Evolutionary conservation across 2,797 vertebrate genomes (phyloP), one percentile per base, ranked within the genome.

Genomic region (Clarias pachynema): DNA sequence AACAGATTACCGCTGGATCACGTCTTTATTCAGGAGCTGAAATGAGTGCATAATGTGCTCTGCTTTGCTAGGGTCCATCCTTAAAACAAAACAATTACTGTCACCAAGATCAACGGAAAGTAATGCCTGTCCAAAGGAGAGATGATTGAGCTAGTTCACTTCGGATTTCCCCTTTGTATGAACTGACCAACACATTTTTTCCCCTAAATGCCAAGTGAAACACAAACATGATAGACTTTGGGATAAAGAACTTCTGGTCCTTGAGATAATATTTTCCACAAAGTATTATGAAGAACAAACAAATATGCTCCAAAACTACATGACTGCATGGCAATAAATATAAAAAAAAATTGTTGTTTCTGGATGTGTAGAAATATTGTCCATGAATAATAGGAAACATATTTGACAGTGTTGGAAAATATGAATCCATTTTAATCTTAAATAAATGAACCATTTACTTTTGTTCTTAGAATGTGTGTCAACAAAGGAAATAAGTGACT

Each of bases 171-270:
- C n/a, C 24, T 6, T 57, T 26, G 26, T 63, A 84, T 44, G 56
- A 29, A 31, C 31, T 79, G 69, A 24, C 14, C 7, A 79, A 86
- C 34, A 73, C 44, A 83, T n/a, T 49, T 31, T 72, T 70, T 40
- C 49, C 49, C 10, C 29, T 4, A n/a, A 53, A 69, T n/a, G 78
- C 85, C 88, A 88, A 88, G 65, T 80, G 86, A 56, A 90, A 89
- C 82, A 86, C 66, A n/a, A 79, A 62, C 82, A 44, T 87, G 81
- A 86, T 86, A 82, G 69, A 65, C 26, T 81, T 85, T 22, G 62
- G 1, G 59, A 85, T 80, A 62, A 81, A 73, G 66, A 87, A 86
- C 66, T 81, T 62, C 66, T 86, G 86, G 44, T 65, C 29, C 57
- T n/a, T 81, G 75, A 86, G 70, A 83, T 74, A 49, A 80, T 40